Conservation (phyloP, 2,113 vertebrate genomes). For the Ciconia boyciana region DNA sequence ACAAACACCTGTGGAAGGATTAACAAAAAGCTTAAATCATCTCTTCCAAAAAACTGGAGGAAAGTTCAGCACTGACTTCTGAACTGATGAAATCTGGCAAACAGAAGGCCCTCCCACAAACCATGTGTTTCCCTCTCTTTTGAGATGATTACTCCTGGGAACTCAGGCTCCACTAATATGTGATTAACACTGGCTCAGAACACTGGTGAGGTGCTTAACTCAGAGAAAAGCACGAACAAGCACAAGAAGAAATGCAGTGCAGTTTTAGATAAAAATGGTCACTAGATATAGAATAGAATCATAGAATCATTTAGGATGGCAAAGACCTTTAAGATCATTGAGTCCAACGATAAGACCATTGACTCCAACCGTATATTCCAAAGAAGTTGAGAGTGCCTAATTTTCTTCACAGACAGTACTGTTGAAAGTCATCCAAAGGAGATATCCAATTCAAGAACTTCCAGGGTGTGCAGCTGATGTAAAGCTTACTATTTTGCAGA, state of each 20-base stretch:
- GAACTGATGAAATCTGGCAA: constrained; percentile 35
- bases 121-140: neutral
- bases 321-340: neutral
- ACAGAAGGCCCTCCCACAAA: constrained; percentile 16
- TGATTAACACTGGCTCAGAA: neutral
- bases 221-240: neutral
- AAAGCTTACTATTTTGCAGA: neutral
- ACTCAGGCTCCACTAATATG: neutral
- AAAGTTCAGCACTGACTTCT: constrained; percentile 17
- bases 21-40: neutral
- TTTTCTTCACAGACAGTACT: neutral
- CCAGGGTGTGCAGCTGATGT: neutral
- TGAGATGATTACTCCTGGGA: constrained; percentile 17
- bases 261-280: neutral
- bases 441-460: neutral
- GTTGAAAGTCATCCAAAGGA: neutral
- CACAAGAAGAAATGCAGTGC: neutral
- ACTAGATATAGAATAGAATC: neutral
- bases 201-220: neutral
- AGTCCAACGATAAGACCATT: neutral
- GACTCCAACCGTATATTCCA: neutral
- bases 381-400: neutral
- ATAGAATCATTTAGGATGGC: neutral
- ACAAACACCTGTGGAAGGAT: neutral
- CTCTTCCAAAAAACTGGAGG: neutral